Base-by-base conservation (phyloP, 2,797 vertebrate species). In the Sciurus vulgaris region DNA sequence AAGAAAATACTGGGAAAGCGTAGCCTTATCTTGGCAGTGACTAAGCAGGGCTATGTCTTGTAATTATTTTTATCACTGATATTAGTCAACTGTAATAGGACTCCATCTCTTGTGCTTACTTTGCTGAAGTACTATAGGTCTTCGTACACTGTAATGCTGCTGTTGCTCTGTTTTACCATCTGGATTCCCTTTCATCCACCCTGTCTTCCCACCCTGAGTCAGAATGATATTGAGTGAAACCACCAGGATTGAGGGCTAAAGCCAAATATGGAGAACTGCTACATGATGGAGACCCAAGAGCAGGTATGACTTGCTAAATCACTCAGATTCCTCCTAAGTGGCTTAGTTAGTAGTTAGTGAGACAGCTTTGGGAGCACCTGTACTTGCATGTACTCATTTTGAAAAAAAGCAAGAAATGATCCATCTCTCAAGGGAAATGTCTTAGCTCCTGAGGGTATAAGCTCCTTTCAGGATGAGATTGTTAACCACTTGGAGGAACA, bases 1-100 rank as follows among this genome's bases (percentile, higher is more conserved):
- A 96, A 93, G 72, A 69, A 96, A 94, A 67, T 93, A 51, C 44
- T 95, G 44, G 79, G 67, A 97, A 72, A 96, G 28, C 67, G 33
- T 95, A 85, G 73, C 85, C 61, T 96, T 97, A 86, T 76, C 83
- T 96, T 95, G 85, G 81, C 91, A 94, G 47, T 76, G 82, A 89
- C 91, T 91, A 95, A 93, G 79, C 67, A 93, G 76, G 38, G 67
- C 79, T 94, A 47, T 95, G 88, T 95, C 95, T 97, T 95, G 17
- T 88, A 88, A 93, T 94, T 96, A 93, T 93, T 95, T 96, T 94
- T 65, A 90, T 86, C 38, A 77, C 69, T 35, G 12, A 63, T 92
- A 63, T 76, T 83, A 95, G 69, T 95, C 73, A 97, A 95, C 74
- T 93, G 47, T 77, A 93, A 89, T 82, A 96, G 61, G 47, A 89